Base-by-base conservation (phyloP, 2,888 invertebrate genomes). In the Acleris literana region DNA sequence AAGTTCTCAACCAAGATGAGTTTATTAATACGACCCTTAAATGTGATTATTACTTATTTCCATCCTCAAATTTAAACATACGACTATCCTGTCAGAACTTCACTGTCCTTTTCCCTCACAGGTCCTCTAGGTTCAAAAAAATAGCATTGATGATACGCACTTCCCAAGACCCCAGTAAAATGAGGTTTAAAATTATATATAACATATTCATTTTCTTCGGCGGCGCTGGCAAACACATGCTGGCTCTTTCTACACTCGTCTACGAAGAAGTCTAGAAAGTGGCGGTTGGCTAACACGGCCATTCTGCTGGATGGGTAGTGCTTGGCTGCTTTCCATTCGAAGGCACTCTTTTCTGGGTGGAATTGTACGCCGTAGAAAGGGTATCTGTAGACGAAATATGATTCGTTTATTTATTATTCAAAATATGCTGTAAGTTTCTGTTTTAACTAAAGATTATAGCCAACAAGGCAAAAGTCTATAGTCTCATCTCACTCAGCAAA, bases 321-420 rank as follows among this genome's bases (percentile, higher is more conserved):
- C 62, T 92, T 93, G 11, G 85, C 93, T 29, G 76, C 74, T 58
- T 93, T 93, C 95, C 95, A 97, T 84, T 97, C 97, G 78, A 95
- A 98, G 0, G 94, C 86, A 77, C 94, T 95, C 79, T 98, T 97
- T 85, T 99, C 99, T 0, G 98, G 98, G 81, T 99, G 99, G 86
- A 97, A 98, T 85, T 98, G 98, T 0, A 96, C 92, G 0, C 96
- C 98, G 84, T 96, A 98, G 80, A 98, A 95, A 6, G 98, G 98
- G 77, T 94, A 95, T 54, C 93, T 94, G 80, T 6, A 74, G 75
- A 64, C 43, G 3, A 5, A 20, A 18, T n/a, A 62, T 16, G 5
- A 11, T 33, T 5, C 11, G n/a, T 3, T 54, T 22, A 22, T 16
- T 20, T 33, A 33, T 29, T 3, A 22, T n/a, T 3, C n/a, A 5